Base-by-base conservation (phyloP, 2,888 invertebrate genomes). In the Frankliniella fusca region DNA sequence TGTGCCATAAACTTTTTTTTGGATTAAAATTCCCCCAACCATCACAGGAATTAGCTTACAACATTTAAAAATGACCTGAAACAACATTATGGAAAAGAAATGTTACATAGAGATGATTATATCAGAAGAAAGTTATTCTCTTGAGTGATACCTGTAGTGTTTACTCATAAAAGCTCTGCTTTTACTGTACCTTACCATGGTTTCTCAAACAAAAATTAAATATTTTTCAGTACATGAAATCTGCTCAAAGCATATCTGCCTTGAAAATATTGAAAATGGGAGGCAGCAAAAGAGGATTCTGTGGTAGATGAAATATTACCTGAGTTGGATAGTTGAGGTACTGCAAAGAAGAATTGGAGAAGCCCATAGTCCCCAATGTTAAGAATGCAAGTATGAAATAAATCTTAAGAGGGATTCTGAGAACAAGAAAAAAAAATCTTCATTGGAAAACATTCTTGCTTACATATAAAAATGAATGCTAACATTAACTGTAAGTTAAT, bases 241-340 rank as follows among this genome's bases (percentile, higher is more conserved):
- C 38, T 38, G 38, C 38, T 38, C 38, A 3, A 2, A 38, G 38
- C 38, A 38, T 38, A 38, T 2, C 38, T 38, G 2, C 3, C 38
- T 38, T 38, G 2, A 38, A 3, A 38, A 38, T 38, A 2, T 38
- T 38, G 5, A 38, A 38, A 38, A 38, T 5, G 38, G 38, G 3
- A 38, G 38, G 38, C 38, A 38, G 38, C 23, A n/a, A 27, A 27
- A 9, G 5, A 23, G 23, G 27, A 18, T 9, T 23, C 23, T 9
- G 23, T 76, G 27, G 3, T n/a, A n/a, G 1, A 28, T 48, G 5
- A 27, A 61, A 61, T 20, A 18, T 61, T 48, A 86, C 86, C 90
- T 97, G 97, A 0, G 98, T 98, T 0, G 98, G 98, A 88, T 98
- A 99, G 88, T 98, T 99, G 18, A 99, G 90, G 88, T 97, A 97